phyloP scores from a whole-genome alignment of 2,797 vertebrate species.

The Buphagus erythrorhynchus region DNA sequence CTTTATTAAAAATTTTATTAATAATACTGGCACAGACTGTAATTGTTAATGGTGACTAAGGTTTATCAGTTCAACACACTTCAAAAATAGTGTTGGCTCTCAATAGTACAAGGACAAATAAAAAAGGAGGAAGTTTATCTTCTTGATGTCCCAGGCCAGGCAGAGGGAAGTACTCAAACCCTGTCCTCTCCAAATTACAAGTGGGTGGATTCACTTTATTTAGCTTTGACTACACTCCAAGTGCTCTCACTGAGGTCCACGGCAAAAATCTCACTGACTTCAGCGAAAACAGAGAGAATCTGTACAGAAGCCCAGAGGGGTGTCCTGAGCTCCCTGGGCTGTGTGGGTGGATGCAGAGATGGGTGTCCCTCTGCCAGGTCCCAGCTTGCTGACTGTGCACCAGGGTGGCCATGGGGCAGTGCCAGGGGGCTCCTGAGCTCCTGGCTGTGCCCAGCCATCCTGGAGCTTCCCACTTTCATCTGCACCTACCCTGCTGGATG shows the following conservation, averaged over 20 bases:
- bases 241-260: background rate
- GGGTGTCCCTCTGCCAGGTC: background rate
- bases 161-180: background rate
- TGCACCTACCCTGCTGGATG: background rate
- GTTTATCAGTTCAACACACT: background rate
- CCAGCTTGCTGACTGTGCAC: fast-evolving
- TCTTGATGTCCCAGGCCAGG: background rate
- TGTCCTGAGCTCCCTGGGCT: background rate
- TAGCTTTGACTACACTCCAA: background rate
- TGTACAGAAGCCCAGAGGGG: background rate
- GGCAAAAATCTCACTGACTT: background rate
- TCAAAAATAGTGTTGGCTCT: background rate
- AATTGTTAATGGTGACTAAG: background rate
- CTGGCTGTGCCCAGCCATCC: background rate
- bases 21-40: background rate
- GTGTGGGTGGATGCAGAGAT: background rate
- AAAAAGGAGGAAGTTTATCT: background rate
- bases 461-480: background rate
- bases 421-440: background rate
- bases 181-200: background rate
- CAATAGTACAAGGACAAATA: background rate
- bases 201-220: background rate
- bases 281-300: background rate
- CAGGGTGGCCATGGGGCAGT: fast-evolving
- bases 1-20: background rate